Base-by-base conservation (phyloP, 2,113 vertebrate genomes). In the Barnardius zonarius region DNA sequence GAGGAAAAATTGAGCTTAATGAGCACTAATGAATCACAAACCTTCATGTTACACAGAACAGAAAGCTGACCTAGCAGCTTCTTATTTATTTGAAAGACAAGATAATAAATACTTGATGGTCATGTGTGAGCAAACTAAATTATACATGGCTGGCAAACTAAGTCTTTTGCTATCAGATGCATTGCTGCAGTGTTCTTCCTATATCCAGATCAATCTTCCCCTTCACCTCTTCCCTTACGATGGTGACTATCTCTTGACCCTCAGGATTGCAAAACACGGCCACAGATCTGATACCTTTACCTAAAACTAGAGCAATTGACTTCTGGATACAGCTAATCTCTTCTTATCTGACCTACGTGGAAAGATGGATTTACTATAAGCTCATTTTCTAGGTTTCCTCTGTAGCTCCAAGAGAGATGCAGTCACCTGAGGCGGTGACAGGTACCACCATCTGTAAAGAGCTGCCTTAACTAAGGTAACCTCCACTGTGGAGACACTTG, bases 11-110 rank as follows among this genome's bases (percentile, higher is more conserved):
- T 55, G 57, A 73, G 16, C 31, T 63, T 94, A 89, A 94, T 85
- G 57, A 92, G 75, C 79, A 68, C 49, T 92, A 92, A 87, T 93
- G 67, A 96, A 90, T 93, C 92, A 93, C 69, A 49, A 66, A 88
- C 75, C 3, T 18, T 81, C 37, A 39, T 23, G 48, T 68, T 72
- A 54, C 8, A 81, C 46, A 33, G 11, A 78, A 76, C 20, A 86
- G 84, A 93, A 92, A 90, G 76, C 90, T 93, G 91, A 95, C 55
- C 74, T 83, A 57, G 63, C 35, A 79, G 78, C 41, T 75, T 83
- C 55, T 80, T 84, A 25, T 84, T 81, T 82, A 41, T 86, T 74
- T 89, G 67, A 62, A 89, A 72, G 68, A 64, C 51, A 62, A 49
- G 62, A 83, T 78, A 87, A 82, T 81, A 92, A 94, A 86, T 69